Evolutionary conservation across 2,113 vertebrate genomes (phyloP).

Genomic region (Gopherus evgoodei): DNA sequence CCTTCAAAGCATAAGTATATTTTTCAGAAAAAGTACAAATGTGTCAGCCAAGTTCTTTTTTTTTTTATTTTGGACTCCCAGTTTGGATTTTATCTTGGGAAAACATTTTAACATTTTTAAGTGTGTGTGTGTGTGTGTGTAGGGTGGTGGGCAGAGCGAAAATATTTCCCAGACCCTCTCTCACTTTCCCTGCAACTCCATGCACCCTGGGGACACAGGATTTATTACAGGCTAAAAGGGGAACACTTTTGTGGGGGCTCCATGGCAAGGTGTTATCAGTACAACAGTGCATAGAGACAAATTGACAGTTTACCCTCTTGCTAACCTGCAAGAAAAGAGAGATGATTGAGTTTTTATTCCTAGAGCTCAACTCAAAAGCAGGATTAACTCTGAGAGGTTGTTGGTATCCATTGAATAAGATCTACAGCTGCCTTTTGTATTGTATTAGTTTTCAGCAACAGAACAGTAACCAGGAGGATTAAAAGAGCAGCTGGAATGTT

Average conservation of each 20-base stretch:
- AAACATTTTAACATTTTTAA: background rate
- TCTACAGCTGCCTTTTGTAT: background rate
- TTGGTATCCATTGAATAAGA: background rate
- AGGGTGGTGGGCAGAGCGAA: background rate
- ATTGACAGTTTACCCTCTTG: slow-evolving; percentile 47
- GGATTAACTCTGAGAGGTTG: background rate
- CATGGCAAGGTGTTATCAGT: slow-evolving; percentile 38
- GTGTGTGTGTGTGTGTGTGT: background rate
- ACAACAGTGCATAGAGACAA: slow-evolving; percentile 13
- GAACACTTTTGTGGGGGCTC: slow-evolving; percentile 36
- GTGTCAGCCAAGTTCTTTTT: background rate
- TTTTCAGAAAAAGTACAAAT: background rate
- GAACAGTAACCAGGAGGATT: background rate
- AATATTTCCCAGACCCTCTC: background rate
- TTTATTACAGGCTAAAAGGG: slow-evolving; percentile 49
- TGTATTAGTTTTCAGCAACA: slow-evolving; percentile 18
- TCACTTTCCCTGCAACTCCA: background rate
- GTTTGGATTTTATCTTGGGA: background rate
- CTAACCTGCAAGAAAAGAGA: slow-evolving; percentile 29
- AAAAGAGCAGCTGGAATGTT: background rate
- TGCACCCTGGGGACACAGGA: background rate
- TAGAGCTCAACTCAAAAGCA: background rate
- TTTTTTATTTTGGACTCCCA: background rate
- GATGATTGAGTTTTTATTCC: background rate
- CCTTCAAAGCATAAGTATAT: background rate